Conservation (phyloP, 1,140 invertebrate genomes). For the Amyelois transitella region DNA sequence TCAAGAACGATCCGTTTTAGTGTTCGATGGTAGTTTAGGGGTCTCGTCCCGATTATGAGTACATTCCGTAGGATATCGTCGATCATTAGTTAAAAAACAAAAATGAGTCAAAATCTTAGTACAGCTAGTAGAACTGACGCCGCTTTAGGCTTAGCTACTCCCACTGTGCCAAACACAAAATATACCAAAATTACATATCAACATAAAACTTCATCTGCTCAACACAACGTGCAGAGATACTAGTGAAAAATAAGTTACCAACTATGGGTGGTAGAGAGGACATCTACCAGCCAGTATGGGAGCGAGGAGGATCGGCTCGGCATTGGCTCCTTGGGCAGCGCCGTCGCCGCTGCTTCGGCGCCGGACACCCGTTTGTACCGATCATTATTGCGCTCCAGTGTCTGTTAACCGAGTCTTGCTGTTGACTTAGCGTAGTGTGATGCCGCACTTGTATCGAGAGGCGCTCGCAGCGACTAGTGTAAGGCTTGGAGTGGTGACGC, state of each 20-base stretch:
- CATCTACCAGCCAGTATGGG: background rate
- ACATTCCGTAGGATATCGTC: conserved; percentile 40
- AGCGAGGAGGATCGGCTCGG: conserved; percentile 26
- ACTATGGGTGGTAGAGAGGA: conserved; percentile 9
- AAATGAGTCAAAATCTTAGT: conserved; percentile 36
- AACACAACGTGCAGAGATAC: conserved; percentile 21
- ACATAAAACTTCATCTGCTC: conserved; percentile 16
- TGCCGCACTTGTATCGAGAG: conserved; percentile 56
- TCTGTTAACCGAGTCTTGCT: conserved; percentile 63
- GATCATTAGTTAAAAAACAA: conserved; percentile 35
- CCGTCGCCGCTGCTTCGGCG: conserved; percentile 19
- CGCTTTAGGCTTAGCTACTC: conserved; percentile 58
- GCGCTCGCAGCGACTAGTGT: conserved; percentile 54
- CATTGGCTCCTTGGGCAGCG: conserved; percentile 18
- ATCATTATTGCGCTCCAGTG: conserved; percentile 64
- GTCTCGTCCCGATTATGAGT: conserved; percentile 36
- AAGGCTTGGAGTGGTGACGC: conserved; percentile 56
- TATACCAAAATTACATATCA: conserved; percentile 20
- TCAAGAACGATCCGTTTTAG: conserved; percentile 44
- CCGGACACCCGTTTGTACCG: conserved; percentile 54
- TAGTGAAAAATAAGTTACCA: conserved; percentile 10
- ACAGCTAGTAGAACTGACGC: conserved; percentile 48
- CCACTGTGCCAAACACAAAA: conserved; percentile 26
- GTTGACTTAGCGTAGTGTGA: conserved; percentile 68
- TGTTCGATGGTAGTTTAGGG: conserved; percentile 63